Percentiles rank a stretch among this genome's conserved stretches.
phyloP scores from a whole-genome alignment of 2,888 invertebrate genomes.

The Galeopsomyia nigrocyanea region DNA sequence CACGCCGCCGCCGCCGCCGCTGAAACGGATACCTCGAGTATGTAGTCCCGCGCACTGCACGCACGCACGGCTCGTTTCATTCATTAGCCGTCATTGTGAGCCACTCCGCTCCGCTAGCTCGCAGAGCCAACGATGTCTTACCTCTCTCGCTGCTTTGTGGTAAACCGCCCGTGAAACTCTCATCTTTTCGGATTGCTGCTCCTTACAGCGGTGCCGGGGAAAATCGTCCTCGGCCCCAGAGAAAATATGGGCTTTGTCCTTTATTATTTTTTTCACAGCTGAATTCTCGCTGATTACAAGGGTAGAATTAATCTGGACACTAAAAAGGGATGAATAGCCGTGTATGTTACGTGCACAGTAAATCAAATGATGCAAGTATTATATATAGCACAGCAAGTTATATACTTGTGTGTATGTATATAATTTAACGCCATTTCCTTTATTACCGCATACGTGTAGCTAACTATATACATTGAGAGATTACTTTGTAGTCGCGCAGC shows the following conservation, averaged over 20 bases:
- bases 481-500: too few relatives aligned
- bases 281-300: constrained; percentile 3
- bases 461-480: too few relatives aligned
- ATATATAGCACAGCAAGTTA: too few relatives aligned
- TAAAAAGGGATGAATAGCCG: background rate
- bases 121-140: constrained; percentile 43
- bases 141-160: constrained; percentile 52
- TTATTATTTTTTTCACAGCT: constrained; percentile 1
- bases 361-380: too few relatives aligned
- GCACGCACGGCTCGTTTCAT: constrained; percentile 49
- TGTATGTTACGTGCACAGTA: too few relatives aligned
- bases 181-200: constrained; percentile 10
- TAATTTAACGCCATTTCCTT: too few relatives aligned
- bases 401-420: too few relatives aligned
- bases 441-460: too few relatives aligned
- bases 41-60: constrained; percentile 53
- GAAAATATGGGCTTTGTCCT: background rate
- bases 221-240: constrained; percentile 26
- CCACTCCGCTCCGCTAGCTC: constrained; percentile 30
- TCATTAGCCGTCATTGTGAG: constrained; percentile 39
- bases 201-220: background rate
- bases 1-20: constrained; percentile 41
- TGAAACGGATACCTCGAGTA: constrained; percentile 26
- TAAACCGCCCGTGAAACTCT: constrained; percentile 48
- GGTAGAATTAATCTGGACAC: background rate